Conservation (phyloP, 2,797 vertebrate species). For the Peromyscus aztecus region DNA sequence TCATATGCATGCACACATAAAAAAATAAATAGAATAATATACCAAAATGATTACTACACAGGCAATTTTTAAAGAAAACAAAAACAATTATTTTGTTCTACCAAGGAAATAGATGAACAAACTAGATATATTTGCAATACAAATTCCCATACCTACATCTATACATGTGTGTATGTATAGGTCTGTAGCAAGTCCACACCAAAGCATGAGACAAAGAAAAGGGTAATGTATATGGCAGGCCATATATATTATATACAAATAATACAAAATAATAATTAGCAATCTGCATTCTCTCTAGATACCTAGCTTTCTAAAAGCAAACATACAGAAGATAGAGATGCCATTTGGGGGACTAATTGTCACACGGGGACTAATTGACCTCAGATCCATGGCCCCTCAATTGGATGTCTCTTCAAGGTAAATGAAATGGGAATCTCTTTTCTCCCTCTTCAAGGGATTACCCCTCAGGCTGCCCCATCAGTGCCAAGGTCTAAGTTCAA, state of each 20-base stretch:
- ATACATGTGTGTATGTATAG: not conserved
- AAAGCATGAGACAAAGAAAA: not conserved
- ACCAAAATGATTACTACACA: not conserved
- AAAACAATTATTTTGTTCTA: not conserved
- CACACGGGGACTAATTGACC: too few relatives aligned
- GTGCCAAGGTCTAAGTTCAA: not conserved
- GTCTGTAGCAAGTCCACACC: not conserved
- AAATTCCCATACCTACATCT: not conserved
- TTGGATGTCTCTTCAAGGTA: not conserved
- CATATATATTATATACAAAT: too few relatives aligned
- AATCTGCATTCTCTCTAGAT: not conserved
- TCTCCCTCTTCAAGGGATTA: not conserved
- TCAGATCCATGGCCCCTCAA: not conserved
- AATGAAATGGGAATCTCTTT: not conserved
- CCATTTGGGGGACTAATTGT: not conserved
- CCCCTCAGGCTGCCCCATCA: not conserved
- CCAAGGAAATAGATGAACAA: not conserved
- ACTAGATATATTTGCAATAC: not conserved
- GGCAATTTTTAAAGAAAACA: not conserved
- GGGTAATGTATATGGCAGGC: not conserved
- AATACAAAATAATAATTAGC: not conserved
- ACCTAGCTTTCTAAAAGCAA: not conserved
- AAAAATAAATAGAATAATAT: not conserved
- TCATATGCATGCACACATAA: not conserved
- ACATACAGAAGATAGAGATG: not conserved